A percentile compares a stretch with the other conserved stretches of the same genome.
Conservation (phyloP, 30 jellyfish, hydroid and myxozoan genomes). For the Aurelia sp. region DNA sequence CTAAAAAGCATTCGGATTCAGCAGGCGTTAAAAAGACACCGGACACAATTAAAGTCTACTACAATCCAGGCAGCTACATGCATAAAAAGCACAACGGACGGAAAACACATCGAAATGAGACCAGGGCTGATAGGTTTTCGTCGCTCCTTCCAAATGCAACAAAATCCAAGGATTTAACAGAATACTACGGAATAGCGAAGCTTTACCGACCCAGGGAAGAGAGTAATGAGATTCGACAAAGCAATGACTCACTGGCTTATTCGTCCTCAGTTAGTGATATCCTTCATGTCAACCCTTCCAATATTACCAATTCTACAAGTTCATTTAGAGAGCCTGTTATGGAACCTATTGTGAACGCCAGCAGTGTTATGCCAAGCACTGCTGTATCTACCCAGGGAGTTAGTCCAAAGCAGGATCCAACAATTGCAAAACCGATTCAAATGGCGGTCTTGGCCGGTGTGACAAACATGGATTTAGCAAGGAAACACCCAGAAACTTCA, state of each 20-base stretch:
- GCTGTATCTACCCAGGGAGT: neutral
- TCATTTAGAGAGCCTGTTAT: too few species aligned
- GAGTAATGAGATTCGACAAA: neutral
- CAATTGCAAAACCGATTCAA: too few species aligned
- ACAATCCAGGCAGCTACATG: slow-evolving; percentile 4
- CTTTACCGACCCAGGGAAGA: neutral
- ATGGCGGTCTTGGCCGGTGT: too few species aligned
- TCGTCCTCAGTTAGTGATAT: too few species aligned
- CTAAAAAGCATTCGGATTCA: neutral
- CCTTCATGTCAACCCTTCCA: too few species aligned
- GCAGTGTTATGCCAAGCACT: neutral
- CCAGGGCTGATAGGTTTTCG: neutral
- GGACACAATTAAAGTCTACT: slow-evolving; percentile 2
- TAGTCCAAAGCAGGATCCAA: neutral
- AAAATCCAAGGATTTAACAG: slow-evolving; percentile 22
- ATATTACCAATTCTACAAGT: too few species aligned
- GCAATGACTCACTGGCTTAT: neutral
- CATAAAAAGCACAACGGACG: neutral
- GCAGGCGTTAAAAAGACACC: neutral
- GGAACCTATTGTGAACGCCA: too few species aligned
- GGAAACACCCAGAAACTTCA: too few species aligned
- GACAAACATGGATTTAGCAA: too few species aligned
- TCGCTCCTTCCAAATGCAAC: neutral
- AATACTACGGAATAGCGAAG: slow-evolving; percentile 47
- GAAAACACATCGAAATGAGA: neutral